Conservation (phyloP, 1,140 invertebrate genomes). For the Drosophila miranda region DNA sequence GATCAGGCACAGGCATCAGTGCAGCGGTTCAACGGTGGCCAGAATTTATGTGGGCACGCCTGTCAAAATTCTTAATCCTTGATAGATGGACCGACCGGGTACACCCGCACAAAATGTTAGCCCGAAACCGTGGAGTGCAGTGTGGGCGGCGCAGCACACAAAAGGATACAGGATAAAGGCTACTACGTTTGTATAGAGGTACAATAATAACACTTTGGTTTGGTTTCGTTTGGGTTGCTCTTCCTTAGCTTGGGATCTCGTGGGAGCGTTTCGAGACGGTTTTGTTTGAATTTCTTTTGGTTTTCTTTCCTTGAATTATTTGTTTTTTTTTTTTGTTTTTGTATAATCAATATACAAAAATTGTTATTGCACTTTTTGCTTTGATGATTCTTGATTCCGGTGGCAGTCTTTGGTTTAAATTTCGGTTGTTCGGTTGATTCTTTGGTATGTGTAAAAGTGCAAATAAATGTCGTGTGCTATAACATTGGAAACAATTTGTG, state of each 20-base stretch:
- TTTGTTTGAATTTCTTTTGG: no score
- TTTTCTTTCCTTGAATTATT: background rate
- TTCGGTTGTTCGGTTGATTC: conserved; percentile 24
- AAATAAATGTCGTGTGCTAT: conserved; percentile 32
- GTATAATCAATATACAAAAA: background rate
- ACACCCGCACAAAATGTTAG: conserved; percentile 57
- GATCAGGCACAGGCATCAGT: no score
- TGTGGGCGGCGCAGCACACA: conserved; percentile 15
- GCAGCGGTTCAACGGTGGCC: no score
- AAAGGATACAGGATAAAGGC: conserved; percentile 21
- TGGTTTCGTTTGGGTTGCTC: background rate
- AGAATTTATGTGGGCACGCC: conserved; percentile 68
- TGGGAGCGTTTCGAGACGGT: conserved; percentile 27
- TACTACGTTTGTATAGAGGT: conserved; percentile 23
- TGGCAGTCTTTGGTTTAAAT: conserved; percentile 56
- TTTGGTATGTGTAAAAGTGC: conserved; percentile 54
- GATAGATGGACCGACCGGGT: conserved; percentile 25
- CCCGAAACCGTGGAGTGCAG: background rate
- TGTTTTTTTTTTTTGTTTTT: background rate
- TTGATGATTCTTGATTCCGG: conserved; percentile 22
- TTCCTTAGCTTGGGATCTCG: conserved; percentile 1
- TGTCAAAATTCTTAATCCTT: conserved; percentile 65
- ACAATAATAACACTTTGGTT: conserved; percentile 52
- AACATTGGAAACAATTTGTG: conserved; percentile 52
- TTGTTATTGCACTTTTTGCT: conserved; percentile 57